Percentiles rank a stretch among this genome's conserved stretches.
Conservation (phyloP, 2,113 vertebrate genomes). For the Xiphias gladius region DNA sequence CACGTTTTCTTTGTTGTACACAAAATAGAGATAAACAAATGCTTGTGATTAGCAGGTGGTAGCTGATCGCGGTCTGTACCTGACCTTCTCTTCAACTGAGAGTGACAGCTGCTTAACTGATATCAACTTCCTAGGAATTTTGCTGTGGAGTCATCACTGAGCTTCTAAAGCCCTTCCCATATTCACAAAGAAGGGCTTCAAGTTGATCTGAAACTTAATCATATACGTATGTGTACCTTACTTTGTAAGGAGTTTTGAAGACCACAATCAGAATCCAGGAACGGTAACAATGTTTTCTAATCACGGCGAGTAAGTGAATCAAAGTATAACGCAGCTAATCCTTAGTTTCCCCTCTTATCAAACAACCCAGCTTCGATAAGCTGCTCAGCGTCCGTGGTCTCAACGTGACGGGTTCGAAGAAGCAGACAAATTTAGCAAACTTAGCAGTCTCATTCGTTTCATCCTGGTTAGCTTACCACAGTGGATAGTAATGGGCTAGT, state of each 20-base stretch:
- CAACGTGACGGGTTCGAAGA: constrained; percentile 19
- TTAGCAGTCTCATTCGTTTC: neutral
- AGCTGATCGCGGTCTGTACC: neutral
- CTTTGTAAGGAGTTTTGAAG: neutral
- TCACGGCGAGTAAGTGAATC: neutral
- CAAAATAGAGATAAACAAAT: neutral
- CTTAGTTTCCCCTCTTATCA: neutral
- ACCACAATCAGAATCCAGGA: neutral
- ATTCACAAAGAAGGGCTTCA: neutral
- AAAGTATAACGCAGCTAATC: neutral
- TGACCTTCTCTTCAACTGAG: constrained; percentile 3
- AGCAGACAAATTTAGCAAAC: neutral
- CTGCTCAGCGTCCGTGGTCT: constrained; percentile 30
- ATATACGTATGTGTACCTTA: neutral
- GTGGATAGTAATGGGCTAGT: neutral
- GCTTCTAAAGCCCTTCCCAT: neutral
- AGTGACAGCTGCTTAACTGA: neutral
- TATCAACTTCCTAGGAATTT: neutral
- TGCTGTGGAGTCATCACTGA: neutral
- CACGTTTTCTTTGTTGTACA: neutral
- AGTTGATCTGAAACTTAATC: neutral
- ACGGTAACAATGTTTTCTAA: neutral
- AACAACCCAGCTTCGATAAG: constrained; percentile 23
- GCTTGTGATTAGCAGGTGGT: neutral
- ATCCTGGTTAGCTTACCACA: neutral